Conservation (phyloP, 1,140 invertebrate species). For the Leptinotarsa undecemlineata region DNA sequence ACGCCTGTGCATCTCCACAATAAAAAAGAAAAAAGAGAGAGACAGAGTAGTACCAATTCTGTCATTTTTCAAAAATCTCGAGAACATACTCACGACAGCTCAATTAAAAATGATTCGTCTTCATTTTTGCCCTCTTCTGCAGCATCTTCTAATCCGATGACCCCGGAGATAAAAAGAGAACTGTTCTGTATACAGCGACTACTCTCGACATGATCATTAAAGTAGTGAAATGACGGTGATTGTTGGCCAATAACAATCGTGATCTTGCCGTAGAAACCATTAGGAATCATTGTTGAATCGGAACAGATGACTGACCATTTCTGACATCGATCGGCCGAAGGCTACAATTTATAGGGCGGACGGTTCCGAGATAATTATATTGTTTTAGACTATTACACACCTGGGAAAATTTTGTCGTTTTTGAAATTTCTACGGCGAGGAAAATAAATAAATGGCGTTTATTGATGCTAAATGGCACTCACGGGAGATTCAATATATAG, state of each 20-base stretch:
- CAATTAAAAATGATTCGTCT: neutral
- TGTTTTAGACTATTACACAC: no score
- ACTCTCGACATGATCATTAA: conserved; percentile 34
- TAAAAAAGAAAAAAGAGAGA: no score
- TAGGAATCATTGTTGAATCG: conserved; percentile 32
- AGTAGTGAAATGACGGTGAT: conserved; percentile 37
- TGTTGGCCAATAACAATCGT: conserved; percentile 35
- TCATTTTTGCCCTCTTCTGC: neutral
- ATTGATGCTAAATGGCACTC: no score
- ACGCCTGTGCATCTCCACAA: no score
- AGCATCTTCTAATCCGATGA: conserved; percentile 14
- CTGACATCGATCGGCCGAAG: conserved; percentile 1
- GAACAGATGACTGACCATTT: conserved; percentile 18
- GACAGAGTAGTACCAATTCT: no score
- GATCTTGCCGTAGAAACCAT: conserved; percentile 34
- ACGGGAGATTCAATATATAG: no score
- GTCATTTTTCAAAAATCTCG: no score
- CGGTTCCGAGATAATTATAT: no score
- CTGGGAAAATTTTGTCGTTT: no score
- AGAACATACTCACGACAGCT: no score
- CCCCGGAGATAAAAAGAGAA: conserved; percentile 10
- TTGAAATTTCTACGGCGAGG: no score
- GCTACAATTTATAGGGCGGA: conserved; percentile 12
- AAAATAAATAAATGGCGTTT: no score
- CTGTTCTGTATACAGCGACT: neutral